Evolutionary conservation across 2,888 invertebrate genomes (phyloP).

Genomic region (Cinara cedri): DNA sequence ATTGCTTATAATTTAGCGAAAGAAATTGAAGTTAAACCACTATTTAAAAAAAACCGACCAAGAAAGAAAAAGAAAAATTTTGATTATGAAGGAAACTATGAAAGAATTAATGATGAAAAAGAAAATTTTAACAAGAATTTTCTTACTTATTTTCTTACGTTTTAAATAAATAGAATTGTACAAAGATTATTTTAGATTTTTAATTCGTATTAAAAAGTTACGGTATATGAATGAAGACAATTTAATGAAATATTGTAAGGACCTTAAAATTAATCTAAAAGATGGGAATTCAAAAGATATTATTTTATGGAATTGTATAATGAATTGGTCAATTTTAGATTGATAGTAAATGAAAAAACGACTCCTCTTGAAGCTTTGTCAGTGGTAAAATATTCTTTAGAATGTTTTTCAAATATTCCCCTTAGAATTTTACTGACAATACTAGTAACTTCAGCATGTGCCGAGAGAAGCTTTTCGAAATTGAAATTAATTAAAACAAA

Average conservation of each 20-base stretch:
- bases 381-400: constrained; percentile 16
- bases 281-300: constrained; percentile 19
- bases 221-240: constrained; percentile 3
- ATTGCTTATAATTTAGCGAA: constrained; percentile 8
- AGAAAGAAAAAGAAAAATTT: constrained; percentile 16
- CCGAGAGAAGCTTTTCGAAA: no score
- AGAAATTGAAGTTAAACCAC: constrained; percentile 13
- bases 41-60: constrained; percentile 10
- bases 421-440: not conserved
- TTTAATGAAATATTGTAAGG: constrained; percentile 20
- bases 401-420: constrained; percentile 19
- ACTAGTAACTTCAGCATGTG: no score
- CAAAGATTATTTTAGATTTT: constrained; percentile 9
- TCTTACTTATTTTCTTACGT: not conserved
- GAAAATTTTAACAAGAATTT: constrained; percentile 10
- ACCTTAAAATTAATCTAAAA: not conserved
- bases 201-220: constrained; percentile 5
- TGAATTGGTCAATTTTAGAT: constrained; percentile 17
- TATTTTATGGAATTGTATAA: constrained; percentile 5
- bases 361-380: constrained; percentile 18
- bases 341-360: constrained; percentile 5
- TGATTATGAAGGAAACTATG: constrained; percentile 15
- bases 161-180: constrained; percentile 1
- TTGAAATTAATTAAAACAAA: constrained; percentile 7
- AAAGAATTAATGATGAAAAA: constrained; percentile 7